Conservation (phyloP, 1,140 invertebrate genomes). For the Philopotamus ludificatus region DNA sequence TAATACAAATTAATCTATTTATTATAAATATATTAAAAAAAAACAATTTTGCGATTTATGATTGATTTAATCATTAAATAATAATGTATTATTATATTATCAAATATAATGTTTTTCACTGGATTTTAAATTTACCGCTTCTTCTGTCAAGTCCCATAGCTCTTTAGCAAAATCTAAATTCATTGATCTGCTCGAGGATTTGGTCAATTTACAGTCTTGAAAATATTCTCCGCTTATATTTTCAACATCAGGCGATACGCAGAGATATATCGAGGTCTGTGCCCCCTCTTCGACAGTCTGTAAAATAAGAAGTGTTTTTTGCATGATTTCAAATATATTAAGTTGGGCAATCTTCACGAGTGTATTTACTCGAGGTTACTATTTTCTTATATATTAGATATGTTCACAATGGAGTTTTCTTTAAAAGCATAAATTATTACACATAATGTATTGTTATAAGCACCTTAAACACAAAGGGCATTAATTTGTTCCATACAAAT, state of each 20-base stretch:
- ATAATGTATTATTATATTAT: too few relatives aligned
- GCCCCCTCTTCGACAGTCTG: conserved; percentile 57
- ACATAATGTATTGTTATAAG: neutral
- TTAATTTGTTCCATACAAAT: conserved; percentile 1
- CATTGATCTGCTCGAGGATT: conserved; percentile 41
- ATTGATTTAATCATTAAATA: too few relatives aligned
- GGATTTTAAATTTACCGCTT: conserved; percentile 46
- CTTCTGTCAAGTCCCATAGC: conserved; percentile 52
- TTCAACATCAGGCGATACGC: conserved; percentile 56
- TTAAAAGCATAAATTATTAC: too few relatives aligned
- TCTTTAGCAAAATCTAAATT: conserved; percentile 46
- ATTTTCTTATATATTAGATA: neutral
- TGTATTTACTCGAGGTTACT: too few relatives aligned
- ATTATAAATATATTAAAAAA: too few relatives aligned
- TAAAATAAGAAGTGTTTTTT: too few relatives aligned
- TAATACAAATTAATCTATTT: too few relatives aligned
- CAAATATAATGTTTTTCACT: conserved; percentile 27
- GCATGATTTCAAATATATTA: neutral
- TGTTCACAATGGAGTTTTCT: too few relatives aligned
- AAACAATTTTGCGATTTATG: too few relatives aligned
- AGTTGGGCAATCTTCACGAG: neutral
- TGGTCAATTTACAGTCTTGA: conserved; percentile 54
- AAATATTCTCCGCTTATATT: conserved; percentile 60
- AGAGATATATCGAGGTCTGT: conserved; percentile 59
- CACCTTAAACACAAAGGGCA: conserved; percentile 6